Conservation (phyloP, 1,140 invertebrate species). For the Diabrotica virgifera region DNA sequence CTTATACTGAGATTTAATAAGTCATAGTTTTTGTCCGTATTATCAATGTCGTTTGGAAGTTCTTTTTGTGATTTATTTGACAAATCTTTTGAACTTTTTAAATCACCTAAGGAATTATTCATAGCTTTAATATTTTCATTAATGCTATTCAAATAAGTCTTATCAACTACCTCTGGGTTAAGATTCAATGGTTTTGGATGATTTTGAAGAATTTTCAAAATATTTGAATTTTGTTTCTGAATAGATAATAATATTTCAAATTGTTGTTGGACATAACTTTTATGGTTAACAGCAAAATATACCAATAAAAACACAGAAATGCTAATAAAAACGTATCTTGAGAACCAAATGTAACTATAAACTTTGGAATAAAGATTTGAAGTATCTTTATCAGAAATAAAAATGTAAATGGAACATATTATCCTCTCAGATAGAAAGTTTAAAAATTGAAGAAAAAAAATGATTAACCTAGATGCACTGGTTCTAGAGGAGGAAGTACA, state of each 20-base stretch:
- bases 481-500: conserved; percentile 39
- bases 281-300: conserved; percentile 28
- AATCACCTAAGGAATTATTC: neutral
- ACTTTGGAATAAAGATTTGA: conserved; percentile 29
- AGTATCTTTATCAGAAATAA: conserved; percentile 12
- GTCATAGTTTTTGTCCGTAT: no score
- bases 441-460: conserved; percentile 34
- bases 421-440: conserved; percentile 40
- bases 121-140: neutral
- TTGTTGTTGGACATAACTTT: conserved; percentile 30
- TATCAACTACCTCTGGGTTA: neutral
- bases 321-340: conserved; percentile 36
- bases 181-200: neutral
- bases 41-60: no score
- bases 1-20: no score
- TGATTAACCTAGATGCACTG: conserved; percentile 33
- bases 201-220: conserved; percentile 18
- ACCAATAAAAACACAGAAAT: conserved; percentile 29
- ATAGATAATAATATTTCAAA: conserved; percentile 30
- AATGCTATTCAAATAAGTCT: neutral
- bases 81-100: neutral
- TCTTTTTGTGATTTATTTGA: neutral
- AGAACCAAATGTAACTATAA: conserved; percentile 36
- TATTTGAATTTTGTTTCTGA: conserved; percentile 31
- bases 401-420: conserved; percentile 33